These are phyloP conservation scores for Allophyes oxyacanthae DNA, from an alignment of 2,888 invertebrate genomes.

Conservation along the genomic window DNA sequence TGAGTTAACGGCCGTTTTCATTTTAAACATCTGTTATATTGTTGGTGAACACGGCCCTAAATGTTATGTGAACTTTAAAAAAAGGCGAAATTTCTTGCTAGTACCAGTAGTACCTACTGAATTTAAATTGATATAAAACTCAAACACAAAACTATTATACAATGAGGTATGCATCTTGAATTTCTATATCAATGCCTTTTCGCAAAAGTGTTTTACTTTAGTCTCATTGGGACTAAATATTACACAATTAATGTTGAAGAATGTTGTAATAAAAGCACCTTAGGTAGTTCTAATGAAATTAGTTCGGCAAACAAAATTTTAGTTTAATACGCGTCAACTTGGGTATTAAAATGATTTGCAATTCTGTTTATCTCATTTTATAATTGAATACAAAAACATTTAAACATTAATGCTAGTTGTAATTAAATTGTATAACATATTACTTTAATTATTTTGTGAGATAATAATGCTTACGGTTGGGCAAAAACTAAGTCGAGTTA, in stretches of 20 bases:
- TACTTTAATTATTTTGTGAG: constrained; percentile 22
- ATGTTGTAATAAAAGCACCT: constrained; percentile 22
- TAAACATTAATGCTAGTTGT: constrained; percentile 23
- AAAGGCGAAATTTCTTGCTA: no score
- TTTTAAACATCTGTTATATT: no score
- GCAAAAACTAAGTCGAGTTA: constrained; percentile 5
- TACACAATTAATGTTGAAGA: constrained; percentile 15
- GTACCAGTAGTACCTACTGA: no score
- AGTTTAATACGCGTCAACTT: constrained; percentile 19
- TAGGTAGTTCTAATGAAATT: constrained; percentile 30
- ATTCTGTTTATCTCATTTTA: constrained; percentile 33
- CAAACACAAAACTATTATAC: no score
- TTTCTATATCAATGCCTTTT: constrained; percentile 26
- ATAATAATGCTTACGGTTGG: constrained; percentile 16
- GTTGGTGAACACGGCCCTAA: no score
- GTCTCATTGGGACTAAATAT: constrained; percentile 23
- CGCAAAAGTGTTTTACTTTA: constrained; percentile 20
- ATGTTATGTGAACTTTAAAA: no score
- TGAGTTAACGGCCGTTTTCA: no score
- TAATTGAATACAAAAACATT: constrained; percentile 29
- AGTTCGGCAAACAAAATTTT: constrained; percentile 31
- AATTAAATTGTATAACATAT: constrained; percentile 23
- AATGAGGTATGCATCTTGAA: no score
- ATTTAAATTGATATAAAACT: no score
- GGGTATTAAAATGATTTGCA: constrained; percentile 32